Conservation (phyloP, 2,888 invertebrate species). For the Argyra leucocephala region DNA sequence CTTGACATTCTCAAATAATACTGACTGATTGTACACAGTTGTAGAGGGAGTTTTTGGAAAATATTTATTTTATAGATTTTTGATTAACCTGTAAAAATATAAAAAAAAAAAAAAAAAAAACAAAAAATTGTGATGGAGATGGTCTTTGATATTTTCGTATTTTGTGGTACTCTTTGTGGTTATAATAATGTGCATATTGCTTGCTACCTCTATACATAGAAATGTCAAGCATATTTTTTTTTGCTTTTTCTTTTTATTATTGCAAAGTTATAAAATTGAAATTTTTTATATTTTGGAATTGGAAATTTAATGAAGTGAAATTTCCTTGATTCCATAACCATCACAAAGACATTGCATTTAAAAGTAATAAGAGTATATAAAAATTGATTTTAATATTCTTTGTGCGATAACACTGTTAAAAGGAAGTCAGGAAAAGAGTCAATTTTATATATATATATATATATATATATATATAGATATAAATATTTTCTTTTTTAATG, state of each 20-base stretch:
- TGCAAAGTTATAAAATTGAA: no score
- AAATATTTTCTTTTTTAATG: no score
- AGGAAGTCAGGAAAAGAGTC: no score
- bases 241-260: no score
- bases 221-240: no score
- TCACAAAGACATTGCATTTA: neutral
- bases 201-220: no score
- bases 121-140: neutral
- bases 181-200: neutral
- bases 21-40: no score
- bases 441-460: neutral
- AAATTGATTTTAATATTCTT: neutral
- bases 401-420: no score
- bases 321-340: neutral
- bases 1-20: no score
- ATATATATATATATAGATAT: no score
- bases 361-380: neutral
- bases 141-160: neutral
- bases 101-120: neutral
- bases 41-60: no score
- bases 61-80: neutral
- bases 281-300: neutral
- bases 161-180: neutral
- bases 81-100: neutral
- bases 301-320: neutral